Percentiles rank a stretch among this genome's conserved stretches.
These are phyloP conservation scores for Capromys pilorides DNA, from an alignment of 2,797 vertebrate genomes.

Conservation along the genomic window DNA sequence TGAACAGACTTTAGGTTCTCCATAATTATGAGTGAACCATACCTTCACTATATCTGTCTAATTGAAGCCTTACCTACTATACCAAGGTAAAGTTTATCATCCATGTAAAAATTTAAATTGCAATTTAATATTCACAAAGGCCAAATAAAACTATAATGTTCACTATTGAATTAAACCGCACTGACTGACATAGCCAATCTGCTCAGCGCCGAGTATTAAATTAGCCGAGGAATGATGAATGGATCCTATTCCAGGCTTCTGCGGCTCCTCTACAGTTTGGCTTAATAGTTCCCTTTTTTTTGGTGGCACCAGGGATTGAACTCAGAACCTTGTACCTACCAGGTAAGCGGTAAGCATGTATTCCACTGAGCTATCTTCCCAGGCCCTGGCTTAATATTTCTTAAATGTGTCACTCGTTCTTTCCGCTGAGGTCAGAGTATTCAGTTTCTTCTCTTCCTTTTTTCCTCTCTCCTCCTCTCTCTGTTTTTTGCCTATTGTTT, in stretches of 20 bases:
- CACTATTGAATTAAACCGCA: constrained; percentile 28
- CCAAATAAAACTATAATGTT: background rate
- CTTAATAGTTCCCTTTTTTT: background rate
- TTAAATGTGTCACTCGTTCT: background rate
- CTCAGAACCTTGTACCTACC: too few species aligned
- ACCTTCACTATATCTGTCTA: background rate
- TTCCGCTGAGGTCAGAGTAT: background rate
- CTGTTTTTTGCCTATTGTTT: background rate
- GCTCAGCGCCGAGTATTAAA: background rate
- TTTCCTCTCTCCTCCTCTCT: too few species aligned
- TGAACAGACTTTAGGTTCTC: background rate
- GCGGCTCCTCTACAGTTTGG: background rate
- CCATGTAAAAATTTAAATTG: constrained; percentile 25
- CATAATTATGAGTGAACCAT: background rate
- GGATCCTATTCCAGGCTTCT: background rate
- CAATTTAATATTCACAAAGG: background rate
- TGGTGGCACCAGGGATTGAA: too few species aligned
- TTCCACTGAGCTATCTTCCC: too few species aligned
- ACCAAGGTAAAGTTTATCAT: background rate
- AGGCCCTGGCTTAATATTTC: background rate
- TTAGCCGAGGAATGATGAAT: background rate
- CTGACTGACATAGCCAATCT: background rate
- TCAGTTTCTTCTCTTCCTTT: too few species aligned
- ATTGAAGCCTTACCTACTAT: background rate
- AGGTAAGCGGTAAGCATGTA: too few species aligned